Base-by-base conservation (phyloP, 2,797 vertebrate genomes). In the Holocentrus rufus region DNA sequence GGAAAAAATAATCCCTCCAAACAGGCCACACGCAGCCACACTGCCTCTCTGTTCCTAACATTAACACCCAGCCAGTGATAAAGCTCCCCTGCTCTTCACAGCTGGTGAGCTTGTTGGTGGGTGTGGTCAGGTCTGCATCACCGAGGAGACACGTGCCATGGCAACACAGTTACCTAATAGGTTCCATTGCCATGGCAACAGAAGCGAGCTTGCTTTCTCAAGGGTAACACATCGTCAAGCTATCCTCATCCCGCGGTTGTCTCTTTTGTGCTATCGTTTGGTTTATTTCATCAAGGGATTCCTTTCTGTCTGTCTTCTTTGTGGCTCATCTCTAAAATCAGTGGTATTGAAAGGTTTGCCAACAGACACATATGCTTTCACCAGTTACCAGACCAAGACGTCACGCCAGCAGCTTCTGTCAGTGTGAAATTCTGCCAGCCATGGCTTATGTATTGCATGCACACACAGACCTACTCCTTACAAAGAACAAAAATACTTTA, bases 131-230 rank as follows among this genome's bases (percentile, higher is more conserved):
- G 90, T 87, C 89, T 80, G 88, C 90, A 92, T 93, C 92, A 84
- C 90, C 17, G 87, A 82, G 80, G 79, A 92, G 87, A 93, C 93
- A 94, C 89, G 89, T 94, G 92, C 91, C 92, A 91, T 92, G 92
- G 93, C 93, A 94, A 95, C 94, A 93, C 89, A 72, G 87, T 95
- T 95, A 93, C 92, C 93, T 93, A 95, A 95, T 90, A 90, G 80
- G 84, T 85, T 90, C 82, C 74, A 85, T 93, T 81, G 70, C 90
- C 90, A 90, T 91, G 87, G 92, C 91, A 94, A 95, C 94, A 93
- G 89, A 89, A 90, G 89, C 70, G 84, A 87, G 93, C 90, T 91
- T 92, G 90, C 90, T 89, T 93, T 92, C 92, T 93, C 89, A 92
- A 93, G 92, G 92, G 90, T 90, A 93, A 90, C 89, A 85, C 88